Evolutionary conservation across 2,113 vertebrate species (phyloP), one percentile per base, ranked within the genome.

Genomic region (Colaptes auratus): DNA sequence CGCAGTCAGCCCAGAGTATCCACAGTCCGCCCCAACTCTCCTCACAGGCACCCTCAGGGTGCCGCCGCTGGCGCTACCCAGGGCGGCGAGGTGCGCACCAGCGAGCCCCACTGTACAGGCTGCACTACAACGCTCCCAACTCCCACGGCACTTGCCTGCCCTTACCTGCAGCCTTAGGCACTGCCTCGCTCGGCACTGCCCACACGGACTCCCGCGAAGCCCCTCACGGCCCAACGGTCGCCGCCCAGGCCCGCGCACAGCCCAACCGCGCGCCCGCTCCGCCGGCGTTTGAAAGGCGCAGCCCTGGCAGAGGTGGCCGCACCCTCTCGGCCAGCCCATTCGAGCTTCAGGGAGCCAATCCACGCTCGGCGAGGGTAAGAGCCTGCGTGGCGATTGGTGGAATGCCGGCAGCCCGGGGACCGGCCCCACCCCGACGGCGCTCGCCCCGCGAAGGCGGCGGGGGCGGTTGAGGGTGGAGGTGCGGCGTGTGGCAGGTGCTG

Each of bases 271-370:
- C 76, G 9, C n/a, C 67, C 63, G 27, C 78, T 53, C 77, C 5
- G 71, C 18, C 73, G 63, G 30, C 70, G 82, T 96, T 95, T 96
- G 93, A 95, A 96, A 89, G 35, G 65, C 65, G 82, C 91, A 73
- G 59, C 76, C 55, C 44, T 13, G 63, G 83, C 19, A 20, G 73
- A 39, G n/a, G 74, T 16, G 79, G 91, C 75, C 35, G 61, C 52
- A n/a, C 42, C 73, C 50, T 33, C n/a, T 2, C 6, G 33, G 21
- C 69, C 72, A 84, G 46, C 52, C 90, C 80, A 9, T 64, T 10
- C 12, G 8, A 2, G 16, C 23, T 3, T 3, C 33, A 6, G 2
- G 2, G 1, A 78, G 23, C 95, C 88, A 96, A 93, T 96, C 88
- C 35, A 74, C 44, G 56, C 50, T 15, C 15, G 11, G 28, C 6